Evolutionary conservation across 2,113 vertebrate species (phyloP), one percentile per base, ranked within the genome.

Genomic region (Seriola rivoliana): DNA sequence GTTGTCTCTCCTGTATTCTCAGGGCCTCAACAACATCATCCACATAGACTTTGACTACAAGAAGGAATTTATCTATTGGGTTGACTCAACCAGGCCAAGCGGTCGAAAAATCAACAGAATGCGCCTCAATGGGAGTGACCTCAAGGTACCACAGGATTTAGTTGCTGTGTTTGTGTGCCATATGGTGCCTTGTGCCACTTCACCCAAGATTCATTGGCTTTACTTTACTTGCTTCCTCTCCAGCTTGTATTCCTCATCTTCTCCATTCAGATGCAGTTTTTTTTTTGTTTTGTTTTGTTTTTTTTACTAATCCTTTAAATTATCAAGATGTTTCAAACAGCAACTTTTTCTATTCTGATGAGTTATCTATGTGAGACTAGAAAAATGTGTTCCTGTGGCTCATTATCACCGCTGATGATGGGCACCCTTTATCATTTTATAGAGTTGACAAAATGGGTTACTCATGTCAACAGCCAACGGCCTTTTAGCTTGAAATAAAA

Each of bases 21-120:
- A 99, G 98, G 97, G 97, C 36, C 95, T 99, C 80, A 99, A 98
- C 95, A 99, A 98, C 93, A 97, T 98, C 89, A 97, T 99, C 93
- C 97, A 97, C 89, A 95, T 99, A 90, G 98, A 99, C 90, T 99
- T 99, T 85, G 98, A 99, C 95, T 99, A 99, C 85, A 97, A 96
- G 94, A 98, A 99, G 89, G 97, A 99, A 90, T 98, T 98, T 66
- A 96, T 99, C 91, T 99, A 99, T 82, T 99, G 98, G 98, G 97
- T 99, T 88, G 98, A 99, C 95, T 98, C 97, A 72, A 98, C 96
- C 87, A 95, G 97, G 93, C 98, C 98, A 52, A 99, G 97, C 48
- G 97, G 98, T 81, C 97, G 98, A 32, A 97, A 96, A 86, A 98
- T 99, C 95, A 99, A 99, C 93, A 96, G 97, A 89, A 99, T 99